Conservation (phyloP, 2,797 vertebrate genomes). For the Acipenser transmontanus region DNA sequence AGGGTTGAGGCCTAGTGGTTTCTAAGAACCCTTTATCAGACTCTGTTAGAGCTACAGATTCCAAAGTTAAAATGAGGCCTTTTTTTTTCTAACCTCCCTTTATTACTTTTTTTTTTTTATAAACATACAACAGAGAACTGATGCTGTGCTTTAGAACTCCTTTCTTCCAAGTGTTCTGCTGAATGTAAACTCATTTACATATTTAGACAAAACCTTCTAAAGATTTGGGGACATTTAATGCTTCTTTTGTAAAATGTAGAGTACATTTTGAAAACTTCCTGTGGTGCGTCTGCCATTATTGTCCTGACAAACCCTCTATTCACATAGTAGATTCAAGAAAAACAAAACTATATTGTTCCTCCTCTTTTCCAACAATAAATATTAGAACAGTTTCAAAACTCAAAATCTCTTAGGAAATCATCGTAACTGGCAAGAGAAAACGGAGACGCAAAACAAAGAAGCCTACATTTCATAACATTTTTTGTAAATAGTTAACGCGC, state of each 20-base stretch:
- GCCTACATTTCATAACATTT: too few species aligned
- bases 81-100: slow-evolving; percentile 17
- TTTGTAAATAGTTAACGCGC: too few species aligned
- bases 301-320: not conserved
- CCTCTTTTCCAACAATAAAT: too few species aligned
- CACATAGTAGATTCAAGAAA: too few species aligned
- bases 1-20: slow-evolving; percentile 13
- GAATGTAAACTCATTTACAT: slow-evolving; percentile 56
- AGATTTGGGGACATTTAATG: slow-evolving; percentile 40
- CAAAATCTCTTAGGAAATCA: too few species aligned
- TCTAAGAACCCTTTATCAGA: slow-evolving; percentile 21
- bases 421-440: too few species aligned
- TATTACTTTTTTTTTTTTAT: slow-evolving; percentile 13
- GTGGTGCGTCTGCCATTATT: slow-evolving; percentile 13
- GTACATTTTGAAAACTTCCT: slow-evolving; percentile 44
- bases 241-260: slow-evolving; percentile 36
- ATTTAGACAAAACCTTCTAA: slow-evolving; percentile 50
- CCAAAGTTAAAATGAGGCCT: slow-evolving; percentile 20
- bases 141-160: slow-evolving; percentile 23
- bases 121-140: slow-evolving; percentile 17
- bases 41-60: slow-evolving; percentile 24
- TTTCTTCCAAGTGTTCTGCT: slow-evolving; percentile 27
- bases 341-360: too few species aligned
- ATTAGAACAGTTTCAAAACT: too few species aligned
- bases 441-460: too few species aligned